Evolutionary conservation across 2,888 invertebrate genomes (phyloP).

Genomic region (Pinctada fucata): DNA sequence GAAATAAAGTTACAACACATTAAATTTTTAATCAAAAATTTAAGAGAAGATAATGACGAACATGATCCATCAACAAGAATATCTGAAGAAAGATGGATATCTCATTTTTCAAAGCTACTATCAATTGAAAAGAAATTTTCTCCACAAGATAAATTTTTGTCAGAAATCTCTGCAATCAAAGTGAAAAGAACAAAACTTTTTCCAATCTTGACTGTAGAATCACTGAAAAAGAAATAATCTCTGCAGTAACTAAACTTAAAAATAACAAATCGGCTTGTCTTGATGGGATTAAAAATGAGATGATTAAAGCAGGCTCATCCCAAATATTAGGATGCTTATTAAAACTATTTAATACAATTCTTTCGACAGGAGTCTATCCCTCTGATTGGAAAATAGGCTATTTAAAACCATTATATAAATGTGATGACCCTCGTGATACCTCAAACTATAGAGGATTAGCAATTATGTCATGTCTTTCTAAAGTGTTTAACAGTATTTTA

Average conservation of each 20-base stretch:
- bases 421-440: background rate
- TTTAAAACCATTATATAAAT: background rate
- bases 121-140: constrained; percentile 6
- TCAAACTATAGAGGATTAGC: constrained; percentile 8
- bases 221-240: background rate
- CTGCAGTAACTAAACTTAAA: background rate
- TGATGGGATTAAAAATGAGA: constrained; percentile 17
- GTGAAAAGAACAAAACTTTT: background rate
- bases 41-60: no score
- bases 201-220: background rate
- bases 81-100: constrained; percentile 4
- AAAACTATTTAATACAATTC: constrained; percentile 7
- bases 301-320: constrained; percentile 8
- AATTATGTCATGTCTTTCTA: constrained; percentile 9
- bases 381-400: background rate
- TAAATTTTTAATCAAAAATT: no score
- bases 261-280: background rate
- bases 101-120: background rate
- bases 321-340: background rate
- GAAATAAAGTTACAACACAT: no score
- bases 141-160: background rate
- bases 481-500: background rate
- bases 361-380: background rate
- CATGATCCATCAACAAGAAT: no score
- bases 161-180: background rate